Evolutionary conservation across 2,888 invertebrate species (phyloP), one percentile per base, ranked within the genome.

Genomic region (Torymus aiolomorphi): DNA sequence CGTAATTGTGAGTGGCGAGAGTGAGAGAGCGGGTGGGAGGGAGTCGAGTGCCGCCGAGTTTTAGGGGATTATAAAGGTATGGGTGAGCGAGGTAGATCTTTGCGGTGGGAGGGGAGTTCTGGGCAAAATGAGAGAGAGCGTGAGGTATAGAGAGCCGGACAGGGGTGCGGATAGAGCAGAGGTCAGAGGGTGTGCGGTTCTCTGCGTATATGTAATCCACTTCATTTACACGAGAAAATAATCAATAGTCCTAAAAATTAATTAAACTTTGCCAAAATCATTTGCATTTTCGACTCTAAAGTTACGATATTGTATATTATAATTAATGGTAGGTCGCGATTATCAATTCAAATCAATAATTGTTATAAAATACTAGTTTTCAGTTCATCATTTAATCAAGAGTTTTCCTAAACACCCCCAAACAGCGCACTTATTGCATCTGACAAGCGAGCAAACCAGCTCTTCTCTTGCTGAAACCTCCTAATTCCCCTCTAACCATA

Each of bases 221-320:
- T 82, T 83, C 86, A 87, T 88, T 88, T 87, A 85, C 87, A 87
- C 85, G 84, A 88, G 85, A 87, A 86, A 86, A 86, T 42, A 42
- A 42, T 42, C 42, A 42, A 42, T 42, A 42, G 42, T 42, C 42
- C 42, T 42, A 5, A 42, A 42, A 42, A 42, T 42, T 42, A 42
- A 42, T 42, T 42, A 42, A 42, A 42, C 42, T 42, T 8, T 8
- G 42, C 8, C 42, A 8, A 42, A 42, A 42, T 42, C 42, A 42
- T 42, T 42, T 42, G 42, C 42, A 42, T 42, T 42, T 42, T 5
- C 5, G 8, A 42, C 42, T 42, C 42, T 42, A 42, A 42, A 42
- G 42, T 42, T 42, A 42, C 8, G 8, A 10, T 42, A 10, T 42
- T 31, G 42, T 42, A 0, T 8, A 5, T 1, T 42, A 42, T 0